phyloP scores from a whole-genome alignment of 2,797 vertebrate species.

The Chrosomus eos region DNA sequence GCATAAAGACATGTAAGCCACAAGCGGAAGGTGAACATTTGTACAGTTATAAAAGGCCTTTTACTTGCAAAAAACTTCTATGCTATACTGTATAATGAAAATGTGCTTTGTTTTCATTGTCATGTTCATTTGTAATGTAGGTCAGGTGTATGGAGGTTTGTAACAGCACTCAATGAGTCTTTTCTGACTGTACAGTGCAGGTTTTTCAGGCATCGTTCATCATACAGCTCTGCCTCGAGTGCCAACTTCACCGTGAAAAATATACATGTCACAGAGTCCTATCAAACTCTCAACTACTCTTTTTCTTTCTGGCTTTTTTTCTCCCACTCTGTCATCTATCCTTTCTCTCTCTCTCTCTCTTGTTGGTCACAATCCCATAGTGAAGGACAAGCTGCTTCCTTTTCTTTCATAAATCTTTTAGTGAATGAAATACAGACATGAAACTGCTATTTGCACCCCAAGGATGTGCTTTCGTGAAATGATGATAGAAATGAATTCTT shows the following conservation, averaged over 20 bases:
- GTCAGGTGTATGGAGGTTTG: neutral
- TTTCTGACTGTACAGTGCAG: conserved; percentile 16
- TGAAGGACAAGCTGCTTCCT: neutral
- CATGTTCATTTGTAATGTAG: neutral
- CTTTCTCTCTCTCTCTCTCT: neutral
- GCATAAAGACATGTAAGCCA: neutral
- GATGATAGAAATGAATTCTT: neutral
- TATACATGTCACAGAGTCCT: conserved; percentile 50
- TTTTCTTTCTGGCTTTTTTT: neutral
- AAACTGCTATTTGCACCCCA: neutral
- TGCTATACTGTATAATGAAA: neutral
- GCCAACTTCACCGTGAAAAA: conserved; percentile 40
- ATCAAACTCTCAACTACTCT: neutral
- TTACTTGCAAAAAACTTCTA: neutral
- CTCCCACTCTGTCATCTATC: neutral
- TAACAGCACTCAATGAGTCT: neutral
- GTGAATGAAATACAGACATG: neutral
- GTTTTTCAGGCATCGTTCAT: neutral
- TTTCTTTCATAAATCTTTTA: no score
- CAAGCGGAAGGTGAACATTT: neutral
- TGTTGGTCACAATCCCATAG: neutral
- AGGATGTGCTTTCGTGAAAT: neutral
- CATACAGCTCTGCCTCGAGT: conserved; percentile 21
- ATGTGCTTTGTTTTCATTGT: neutral
- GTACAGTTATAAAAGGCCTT: neutral